Evolutionary conservation across 53 echinoderm and acorn worm species (phyloP).

Genomic region (Zoroaster sp.): DNA sequence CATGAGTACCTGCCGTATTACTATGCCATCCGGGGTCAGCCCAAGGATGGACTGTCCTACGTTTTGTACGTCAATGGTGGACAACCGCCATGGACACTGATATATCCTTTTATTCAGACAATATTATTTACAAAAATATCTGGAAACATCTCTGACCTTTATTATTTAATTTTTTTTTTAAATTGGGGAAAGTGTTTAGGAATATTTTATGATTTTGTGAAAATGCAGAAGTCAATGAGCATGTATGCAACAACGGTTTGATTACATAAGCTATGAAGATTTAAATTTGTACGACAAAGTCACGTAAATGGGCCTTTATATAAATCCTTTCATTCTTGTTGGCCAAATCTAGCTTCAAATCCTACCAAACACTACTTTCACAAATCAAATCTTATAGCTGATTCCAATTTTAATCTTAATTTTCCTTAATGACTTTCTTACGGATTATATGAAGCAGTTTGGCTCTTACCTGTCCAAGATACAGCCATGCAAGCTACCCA

Average conservation of each 20-base stretch:
- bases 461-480: conserved; percentile 91
- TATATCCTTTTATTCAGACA: conserved; percentile 92
- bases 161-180: background rate
- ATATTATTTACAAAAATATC: too few relatives aligned
- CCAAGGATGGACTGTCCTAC: conserved; percentile 94
- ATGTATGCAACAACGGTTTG: too few relatives aligned
- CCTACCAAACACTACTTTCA: too few relatives aligned
- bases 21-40: conserved; percentile 91
- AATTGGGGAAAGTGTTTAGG: too few relatives aligned
- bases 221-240: too few relatives aligned
- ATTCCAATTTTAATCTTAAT: background rate
- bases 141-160: background rate
- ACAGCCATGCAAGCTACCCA: conserved; percentile 84
- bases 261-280: too few relatives aligned
- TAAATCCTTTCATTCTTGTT: too few relatives aligned
- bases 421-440: conserved; percentile 72
- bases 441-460: conserved; percentile 99
- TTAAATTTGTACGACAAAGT: too few relatives aligned
- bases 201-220: too few relatives aligned
- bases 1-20: conserved; percentile 98
- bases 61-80: conserved; percentile 95
- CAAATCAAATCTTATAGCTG: too few relatives aligned
- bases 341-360: too few relatives aligned
- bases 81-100: conserved; percentile 94
- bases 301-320: too few relatives aligned